Percentiles rank a stretch among this genome's conserved stretches.
These are phyloP conservation scores for Tylochromis polylepis DNA, from an alignment of 2,113 vertebrate species.

Conservation along the genomic window DNA sequence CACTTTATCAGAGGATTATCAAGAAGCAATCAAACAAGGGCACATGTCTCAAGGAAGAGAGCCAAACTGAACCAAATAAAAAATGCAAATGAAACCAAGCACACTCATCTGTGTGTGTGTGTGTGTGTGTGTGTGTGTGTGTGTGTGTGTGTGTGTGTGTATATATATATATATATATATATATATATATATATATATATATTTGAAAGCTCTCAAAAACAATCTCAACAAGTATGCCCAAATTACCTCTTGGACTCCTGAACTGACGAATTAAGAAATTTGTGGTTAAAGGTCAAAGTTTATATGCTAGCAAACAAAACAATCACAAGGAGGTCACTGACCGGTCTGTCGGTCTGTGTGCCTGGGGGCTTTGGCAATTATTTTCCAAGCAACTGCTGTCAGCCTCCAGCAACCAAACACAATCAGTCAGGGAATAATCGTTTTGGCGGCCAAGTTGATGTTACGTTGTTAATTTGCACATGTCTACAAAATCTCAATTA, in stretches of 20 bases:
- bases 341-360: background rate
- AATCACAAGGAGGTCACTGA: background rate
- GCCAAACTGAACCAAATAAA: background rate
- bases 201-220: background rate
- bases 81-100: background rate
- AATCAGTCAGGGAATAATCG: background rate
- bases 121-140: no score
- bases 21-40: constrained; percentile 44
- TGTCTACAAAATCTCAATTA: background rate
- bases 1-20: constrained; percentile 59
- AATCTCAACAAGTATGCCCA: background rate
- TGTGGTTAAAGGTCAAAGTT: background rate
- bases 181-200: no score
- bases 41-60: constrained; percentile 8
- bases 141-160: no score
- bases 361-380: background rate
- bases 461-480: background rate
- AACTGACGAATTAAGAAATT: background rate
- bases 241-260: background rate
- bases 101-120: background rate
- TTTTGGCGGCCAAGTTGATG: background rate
- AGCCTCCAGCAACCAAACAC: background rate
- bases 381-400: background rate
- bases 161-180: no score
- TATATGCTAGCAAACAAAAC: background rate